phyloP scores from a whole-genome alignment of 92 coral and sea anemone genomes.

The Desmophyllum pertusum region DNA sequence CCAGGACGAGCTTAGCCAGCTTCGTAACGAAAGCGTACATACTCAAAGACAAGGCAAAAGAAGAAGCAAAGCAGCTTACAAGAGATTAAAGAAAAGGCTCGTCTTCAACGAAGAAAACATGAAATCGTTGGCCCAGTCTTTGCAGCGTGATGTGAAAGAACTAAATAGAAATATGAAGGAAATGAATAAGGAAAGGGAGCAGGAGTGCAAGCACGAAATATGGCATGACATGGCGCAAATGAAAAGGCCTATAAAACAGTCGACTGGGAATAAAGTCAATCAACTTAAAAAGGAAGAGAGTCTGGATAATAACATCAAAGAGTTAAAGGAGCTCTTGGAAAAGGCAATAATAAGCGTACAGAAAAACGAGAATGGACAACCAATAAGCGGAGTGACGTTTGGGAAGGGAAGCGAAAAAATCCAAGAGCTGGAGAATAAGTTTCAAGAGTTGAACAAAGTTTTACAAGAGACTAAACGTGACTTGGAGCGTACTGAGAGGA shows the following conservation, averaged over 20 bases:
- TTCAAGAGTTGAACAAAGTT: neutral
- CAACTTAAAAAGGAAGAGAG: neutral
- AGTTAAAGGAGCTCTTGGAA: neutral
- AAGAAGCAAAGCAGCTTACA: neutral
- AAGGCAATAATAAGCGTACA: neutral
- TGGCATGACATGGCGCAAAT: neutral
- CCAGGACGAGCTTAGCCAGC: neutral
- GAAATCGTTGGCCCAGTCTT: neutral
- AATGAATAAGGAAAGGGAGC: neutral
- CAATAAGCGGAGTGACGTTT: neutral
- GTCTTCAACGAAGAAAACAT: neutral
- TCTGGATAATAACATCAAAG: neutral
- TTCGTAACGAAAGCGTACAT: neutral
- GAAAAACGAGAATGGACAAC: neutral
- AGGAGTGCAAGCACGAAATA: neutral
- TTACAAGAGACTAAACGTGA: neutral
- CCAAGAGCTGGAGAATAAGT: constrained; percentile 3
- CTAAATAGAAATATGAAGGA: neutral
- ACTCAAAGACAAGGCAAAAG: neutral
- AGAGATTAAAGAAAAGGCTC: neutral
- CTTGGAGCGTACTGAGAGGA: neutral
- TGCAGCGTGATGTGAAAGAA: neutral
- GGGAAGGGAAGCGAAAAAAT: neutral
- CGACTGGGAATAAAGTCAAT: neutral
- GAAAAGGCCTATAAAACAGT: neutral